Evolutionary conservation across 2,113 vertebrate species (phyloP), one percentile per base, ranked within the genome.

Genomic region (Anoplopoma fimbria): DNA sequence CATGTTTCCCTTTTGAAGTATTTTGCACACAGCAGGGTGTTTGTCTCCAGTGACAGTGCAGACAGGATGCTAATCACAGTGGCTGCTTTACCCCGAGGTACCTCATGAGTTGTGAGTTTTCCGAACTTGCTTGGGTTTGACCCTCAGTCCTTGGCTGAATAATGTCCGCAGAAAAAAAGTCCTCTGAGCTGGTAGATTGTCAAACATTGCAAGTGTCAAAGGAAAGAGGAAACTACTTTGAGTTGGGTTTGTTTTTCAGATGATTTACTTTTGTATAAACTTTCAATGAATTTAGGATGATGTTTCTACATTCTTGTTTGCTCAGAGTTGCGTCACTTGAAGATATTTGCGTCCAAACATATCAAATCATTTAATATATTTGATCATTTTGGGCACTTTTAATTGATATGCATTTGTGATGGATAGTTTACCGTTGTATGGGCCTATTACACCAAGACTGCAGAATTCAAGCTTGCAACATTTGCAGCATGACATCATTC

Each of bases 21-120:
- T 42, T 42, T 31, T 9, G 10, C 38, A 60, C 15, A 21, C 72
- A 75, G 76, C 82, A 6, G 51, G 67, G 27, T 51, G 51, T 74
- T 75, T 69, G 73, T 87, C 76, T 84, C 68, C 23, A 45, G 75
- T 13, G 76, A 68, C n/a, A n/a, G n/a, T n/a, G n/a, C n/a, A n/a
- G n/a, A n/a, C 34, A n/a, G 82, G 82, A 87, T 76, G 84, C 55
- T 83, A 38, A 63, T 77, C 53, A 3, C 45, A 63, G 62, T 12
- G 57, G 17, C 76, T 29, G 62, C 49, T 75, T 25, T 0, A 31
- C 38, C 70, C 14, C 12, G 3, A 45, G 55, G 42, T 10, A 71
- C 72, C 63, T 31, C 61, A 55, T 42, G 38, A 69, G n/a, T 36
- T 62, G 1, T 6, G 72, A 76, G 62, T 38, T 45, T 21, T 33